phyloP scores from a whole-genome alignment of 2,888 invertebrate species.

The Meliscaeva auricollis region DNA sequence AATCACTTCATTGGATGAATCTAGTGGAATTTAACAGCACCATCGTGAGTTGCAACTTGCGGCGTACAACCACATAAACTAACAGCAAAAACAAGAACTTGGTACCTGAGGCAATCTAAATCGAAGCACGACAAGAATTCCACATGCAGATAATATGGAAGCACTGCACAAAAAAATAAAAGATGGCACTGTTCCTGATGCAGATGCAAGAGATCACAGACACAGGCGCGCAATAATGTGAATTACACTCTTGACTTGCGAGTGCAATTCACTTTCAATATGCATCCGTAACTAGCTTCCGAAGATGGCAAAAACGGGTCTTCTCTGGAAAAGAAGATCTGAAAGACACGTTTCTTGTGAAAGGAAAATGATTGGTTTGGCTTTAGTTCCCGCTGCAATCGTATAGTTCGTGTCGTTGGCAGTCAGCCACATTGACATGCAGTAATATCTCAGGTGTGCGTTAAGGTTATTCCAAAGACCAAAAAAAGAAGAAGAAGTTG shows the following conservation, averaged over 20 bases:
- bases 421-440: slow-evolving; percentile 23
- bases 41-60: slow-evolving; percentile 7
- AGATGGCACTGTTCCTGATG: background rate
- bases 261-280: slow-evolving; percentile 57
- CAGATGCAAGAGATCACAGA: background rate
- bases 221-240: slow-evolving; percentile 7
- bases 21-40: background rate
- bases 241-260: slow-evolving; percentile 22
- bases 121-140: slow-evolving; percentile 27
- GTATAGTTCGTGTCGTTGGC: background rate
- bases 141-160: background rate
- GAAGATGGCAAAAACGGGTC: slow-evolving; percentile 35
- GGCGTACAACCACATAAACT: too few relatives aligned
- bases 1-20: slow-evolving; percentile 1
- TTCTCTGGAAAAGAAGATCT: slow-evolving; percentile 1
- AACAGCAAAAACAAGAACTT: background rate
- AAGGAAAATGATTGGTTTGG: slow-evolving; percentile 35
- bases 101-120: slow-evolving; percentile 39
- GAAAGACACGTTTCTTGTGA: slow-evolving; percentile 43
- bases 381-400: background rate
- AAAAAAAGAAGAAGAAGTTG: background rate
- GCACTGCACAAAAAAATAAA: background rate
- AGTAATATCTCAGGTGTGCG: slow-evolving; percentile 35
- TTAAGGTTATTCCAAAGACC: slow-evolving; percentile 21
- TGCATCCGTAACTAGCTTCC: slow-evolving; percentile 41